phyloP scores from a whole-genome alignment of 2,797 vertebrate genomes.

The Sternotherus odoratus region DNA sequence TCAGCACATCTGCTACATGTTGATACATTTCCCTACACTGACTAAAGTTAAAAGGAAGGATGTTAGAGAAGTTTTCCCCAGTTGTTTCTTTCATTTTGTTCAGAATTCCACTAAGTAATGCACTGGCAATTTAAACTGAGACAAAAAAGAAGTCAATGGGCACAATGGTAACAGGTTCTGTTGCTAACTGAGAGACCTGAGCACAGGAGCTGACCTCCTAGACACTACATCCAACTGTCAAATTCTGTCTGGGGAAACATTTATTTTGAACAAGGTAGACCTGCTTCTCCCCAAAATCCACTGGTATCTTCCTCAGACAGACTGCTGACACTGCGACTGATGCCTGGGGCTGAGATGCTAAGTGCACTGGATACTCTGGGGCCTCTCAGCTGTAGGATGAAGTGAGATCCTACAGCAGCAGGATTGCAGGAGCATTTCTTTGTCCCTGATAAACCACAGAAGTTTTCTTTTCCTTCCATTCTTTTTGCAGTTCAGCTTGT shows the following conservation, averaged over 20 bases:
- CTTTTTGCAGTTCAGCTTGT: not conserved
- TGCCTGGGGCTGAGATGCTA: not conserved
- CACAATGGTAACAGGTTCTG: constrained; percentile 63
- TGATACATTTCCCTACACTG: constrained; percentile 65
- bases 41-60: constrained; percentile 76
- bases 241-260: constrained; percentile 58
- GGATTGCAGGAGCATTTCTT: not conserved
- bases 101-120: constrained; percentile 57
- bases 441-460: not conserved
- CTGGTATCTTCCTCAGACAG: not conserved
- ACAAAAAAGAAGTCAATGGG: constrained; percentile 60
- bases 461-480: not conserved
- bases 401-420: not conserved
- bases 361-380: not conserved
- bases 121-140: constrained; percentile 56
- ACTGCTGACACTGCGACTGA: not conserved
- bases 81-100: constrained; percentile 72
- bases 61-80: constrained; percentile 67
- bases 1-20: constrained; percentile 80
- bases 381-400: not conserved
- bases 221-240: constrained; percentile 66
- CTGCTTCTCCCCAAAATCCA: not conserved
- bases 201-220: constrained; percentile 65
- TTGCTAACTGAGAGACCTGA: constrained; percentile 68
- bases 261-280: constrained; percentile 1